Evolutionary conservation across 2,888 invertebrate genomes (phyloP).

Genomic region (Hirudinaria manillensis): DNA sequence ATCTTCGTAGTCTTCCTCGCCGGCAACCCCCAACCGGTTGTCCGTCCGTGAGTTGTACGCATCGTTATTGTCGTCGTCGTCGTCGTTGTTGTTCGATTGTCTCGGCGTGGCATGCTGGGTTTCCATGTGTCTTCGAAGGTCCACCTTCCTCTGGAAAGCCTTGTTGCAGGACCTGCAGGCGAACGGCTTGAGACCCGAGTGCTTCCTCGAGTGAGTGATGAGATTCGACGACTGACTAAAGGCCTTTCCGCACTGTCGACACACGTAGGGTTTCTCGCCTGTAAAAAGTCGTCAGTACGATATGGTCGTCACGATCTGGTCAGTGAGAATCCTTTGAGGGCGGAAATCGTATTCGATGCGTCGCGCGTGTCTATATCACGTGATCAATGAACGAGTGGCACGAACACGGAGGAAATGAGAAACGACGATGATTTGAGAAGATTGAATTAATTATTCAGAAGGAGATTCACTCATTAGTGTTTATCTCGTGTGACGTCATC

Average conservation of each 20-base stretch:
- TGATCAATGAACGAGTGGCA: no score
- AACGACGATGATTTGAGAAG: no score
- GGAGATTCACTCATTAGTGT: no score
- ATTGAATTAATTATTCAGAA: no score
- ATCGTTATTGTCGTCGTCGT: constrained; percentile 1
- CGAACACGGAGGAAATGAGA: no score
- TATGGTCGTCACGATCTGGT: neutral
- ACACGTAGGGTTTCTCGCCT: constrained; percentile 98
- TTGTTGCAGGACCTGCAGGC: constrained; percentile 89
- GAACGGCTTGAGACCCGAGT: constrained; percentile 97
- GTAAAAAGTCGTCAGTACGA: constrained; percentile 41
- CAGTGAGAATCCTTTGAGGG: no score
- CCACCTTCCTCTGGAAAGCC: constrained; percentile 73
- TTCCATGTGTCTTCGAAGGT: constrained; percentile 84
- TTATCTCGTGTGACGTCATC: no score
- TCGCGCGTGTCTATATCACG: no score
- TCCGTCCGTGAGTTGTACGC: neutral
- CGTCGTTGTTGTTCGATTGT: neutral
- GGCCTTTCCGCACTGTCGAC: constrained; percentile 92
- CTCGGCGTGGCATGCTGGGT: constrained; percentile 68
- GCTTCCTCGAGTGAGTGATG: constrained; percentile 90
- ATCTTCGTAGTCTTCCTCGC: constrained; percentile 6
- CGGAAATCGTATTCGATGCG: no score
- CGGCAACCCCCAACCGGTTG: neutral
- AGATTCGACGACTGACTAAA: constrained; percentile 95